Conservation (phyloP, 2,888 invertebrate species). For the Zhuqinia jingwanae region DNA sequence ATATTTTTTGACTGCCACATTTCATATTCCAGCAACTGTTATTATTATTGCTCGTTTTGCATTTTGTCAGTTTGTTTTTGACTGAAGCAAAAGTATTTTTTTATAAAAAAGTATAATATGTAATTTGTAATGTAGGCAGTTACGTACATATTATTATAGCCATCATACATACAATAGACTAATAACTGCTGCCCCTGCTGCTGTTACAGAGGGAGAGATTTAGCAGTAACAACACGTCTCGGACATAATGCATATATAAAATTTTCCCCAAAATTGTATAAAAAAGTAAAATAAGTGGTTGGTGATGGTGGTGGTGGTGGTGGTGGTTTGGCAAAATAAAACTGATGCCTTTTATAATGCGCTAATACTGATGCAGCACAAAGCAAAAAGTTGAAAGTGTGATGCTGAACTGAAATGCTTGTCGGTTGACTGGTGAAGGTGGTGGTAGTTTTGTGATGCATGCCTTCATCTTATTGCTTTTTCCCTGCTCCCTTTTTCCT, state of each 20-base stretch:
- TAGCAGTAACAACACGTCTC: conserved; percentile 67
- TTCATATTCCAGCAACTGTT: conserved; percentile 46
- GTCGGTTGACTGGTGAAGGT: conserved; percentile 35
- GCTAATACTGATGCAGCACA: conserved; percentile 68
- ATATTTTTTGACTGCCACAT: conserved; percentile 30
- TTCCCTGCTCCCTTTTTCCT: neutral
- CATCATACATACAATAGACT: conserved; percentile 59
- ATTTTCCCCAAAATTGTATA: conserved; percentile 50
- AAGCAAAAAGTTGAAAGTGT: conserved; percentile 14
- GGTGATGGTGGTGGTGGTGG: neutral
- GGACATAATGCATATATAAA: conserved; percentile 68
- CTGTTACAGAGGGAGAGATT: conserved; percentile 12
- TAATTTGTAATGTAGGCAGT: neutral
- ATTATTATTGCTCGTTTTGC: conserved; percentile 35
- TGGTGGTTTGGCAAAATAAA: neutral
- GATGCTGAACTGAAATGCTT: too few species aligned
- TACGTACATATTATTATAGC: neutral
- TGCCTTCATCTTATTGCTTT: conserved; percentile 68
- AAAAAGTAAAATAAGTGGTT: conserved; percentile 21
- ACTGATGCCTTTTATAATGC: conserved; percentile 58
- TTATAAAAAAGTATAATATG: neutral
- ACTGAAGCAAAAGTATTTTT: conserved; percentile 2
- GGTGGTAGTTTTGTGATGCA: conserved; percentile 56
- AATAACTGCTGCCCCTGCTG: conserved; percentile 44
- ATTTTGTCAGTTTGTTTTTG: conserved; percentile 38